Conservation (phyloP, 2,797 vertebrate genomes). For the Pristis pectinata region DNA sequence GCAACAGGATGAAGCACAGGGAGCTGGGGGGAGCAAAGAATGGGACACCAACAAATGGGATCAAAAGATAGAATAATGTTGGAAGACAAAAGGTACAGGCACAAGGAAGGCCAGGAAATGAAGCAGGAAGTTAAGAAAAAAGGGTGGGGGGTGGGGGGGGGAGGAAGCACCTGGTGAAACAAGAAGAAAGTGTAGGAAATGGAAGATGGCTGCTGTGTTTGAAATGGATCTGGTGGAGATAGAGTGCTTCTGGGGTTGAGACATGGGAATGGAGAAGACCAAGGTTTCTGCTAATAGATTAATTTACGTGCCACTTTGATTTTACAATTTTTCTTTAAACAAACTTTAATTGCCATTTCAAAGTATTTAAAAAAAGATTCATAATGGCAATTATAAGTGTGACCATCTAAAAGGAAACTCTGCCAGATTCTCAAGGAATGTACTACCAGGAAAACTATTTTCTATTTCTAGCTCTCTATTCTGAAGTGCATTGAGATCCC, state of each 20-base stretch:
- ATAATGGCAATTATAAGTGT: neutral
- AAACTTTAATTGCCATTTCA: neutral
- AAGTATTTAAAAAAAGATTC: neutral
- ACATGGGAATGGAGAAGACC: neutral
- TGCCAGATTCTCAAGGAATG: neutral
- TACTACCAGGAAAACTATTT: neutral
- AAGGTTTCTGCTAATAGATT: no score
- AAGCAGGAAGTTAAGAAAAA: neutral
- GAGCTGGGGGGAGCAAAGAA: neutral
- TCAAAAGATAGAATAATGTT: no score
- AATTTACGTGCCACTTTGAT: neutral
- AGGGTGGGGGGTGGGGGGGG: no score
- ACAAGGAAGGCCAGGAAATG: neutral
- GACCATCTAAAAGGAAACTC: neutral
- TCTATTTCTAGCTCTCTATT: neutral
- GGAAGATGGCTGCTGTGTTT: no score
- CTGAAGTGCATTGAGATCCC: neutral
- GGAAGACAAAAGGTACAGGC: neutral
- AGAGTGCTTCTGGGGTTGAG: neutral
- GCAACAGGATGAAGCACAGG: neutral
- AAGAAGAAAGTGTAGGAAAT: neutral
- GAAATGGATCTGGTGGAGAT: neutral
- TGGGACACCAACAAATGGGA: neutral
- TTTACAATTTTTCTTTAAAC: neutral
- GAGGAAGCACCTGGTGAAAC: neutral